phyloP scores from a whole-genome alignment of 1,140 invertebrate species.

The Pissodes strobi region DNA sequence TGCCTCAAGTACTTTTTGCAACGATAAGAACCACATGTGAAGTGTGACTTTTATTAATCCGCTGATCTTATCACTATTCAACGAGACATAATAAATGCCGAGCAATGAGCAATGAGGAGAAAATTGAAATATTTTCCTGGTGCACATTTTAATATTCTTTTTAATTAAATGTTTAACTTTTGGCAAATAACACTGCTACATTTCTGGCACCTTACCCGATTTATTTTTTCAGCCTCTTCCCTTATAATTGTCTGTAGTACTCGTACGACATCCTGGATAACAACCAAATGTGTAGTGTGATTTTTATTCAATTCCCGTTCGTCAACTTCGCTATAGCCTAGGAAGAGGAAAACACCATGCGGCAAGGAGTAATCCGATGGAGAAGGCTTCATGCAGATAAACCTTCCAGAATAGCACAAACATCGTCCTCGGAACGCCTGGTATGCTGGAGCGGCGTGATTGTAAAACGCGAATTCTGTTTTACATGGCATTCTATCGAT shows the following conservation, averaged over 20 bases:
- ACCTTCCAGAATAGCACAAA: constrained; percentile 86
- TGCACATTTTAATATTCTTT: no score
- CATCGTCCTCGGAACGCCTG: constrained; percentile 85
- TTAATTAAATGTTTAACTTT: no score
- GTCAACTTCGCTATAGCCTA: constrained; percentile 86
- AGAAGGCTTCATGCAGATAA: constrained; percentile 87
- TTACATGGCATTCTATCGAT: constrained; percentile 81
- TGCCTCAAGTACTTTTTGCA: no score
- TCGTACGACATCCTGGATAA: constrained; percentile 77
- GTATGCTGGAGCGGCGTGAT: constrained; percentile 85
- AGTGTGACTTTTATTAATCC: no score
- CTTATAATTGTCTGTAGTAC: constrained; percentile 77
- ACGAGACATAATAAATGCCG: no score
- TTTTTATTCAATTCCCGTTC: constrained; percentile 75
- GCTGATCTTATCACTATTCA: no score
- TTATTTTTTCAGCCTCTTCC: constrained; percentile 63
- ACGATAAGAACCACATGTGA: no score
- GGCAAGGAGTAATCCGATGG: constrained; percentile 77
- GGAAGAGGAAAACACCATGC: constrained; percentile 82
- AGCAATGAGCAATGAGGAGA: no score
- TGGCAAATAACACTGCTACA: no score
- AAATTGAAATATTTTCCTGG: no score
- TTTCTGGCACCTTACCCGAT: no score
- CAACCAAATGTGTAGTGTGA: constrained; percentile 69
- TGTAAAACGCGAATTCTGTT: constrained; percentile 84